A percentile compares a stretch with the other conserved stretches of the same genome.
These are phyloP conservation scores for Brachyistius frenatus DNA, from an alignment of 2,113 vertebrate species.

Conservation along the genomic window DNA sequence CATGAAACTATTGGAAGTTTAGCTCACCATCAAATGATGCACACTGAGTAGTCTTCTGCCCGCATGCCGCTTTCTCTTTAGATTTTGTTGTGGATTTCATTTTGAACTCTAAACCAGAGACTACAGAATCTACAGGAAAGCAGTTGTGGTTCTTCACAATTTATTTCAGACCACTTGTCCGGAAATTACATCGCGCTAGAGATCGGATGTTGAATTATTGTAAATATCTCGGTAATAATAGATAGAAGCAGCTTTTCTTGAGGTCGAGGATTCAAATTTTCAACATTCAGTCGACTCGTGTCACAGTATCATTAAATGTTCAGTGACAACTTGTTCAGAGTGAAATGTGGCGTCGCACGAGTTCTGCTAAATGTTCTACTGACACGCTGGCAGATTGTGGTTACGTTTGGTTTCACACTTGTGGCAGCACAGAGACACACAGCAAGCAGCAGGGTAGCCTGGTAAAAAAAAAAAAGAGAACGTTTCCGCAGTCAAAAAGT, in stretches of 20 bases:
- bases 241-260: not conserved
- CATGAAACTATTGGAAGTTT: not conserved
- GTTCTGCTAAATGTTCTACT: not conserved
- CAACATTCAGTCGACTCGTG: not conserved
- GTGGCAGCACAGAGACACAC: not conserved
- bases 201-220: not conserved
- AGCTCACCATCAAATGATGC: not conserved
- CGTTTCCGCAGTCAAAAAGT: conserved; percentile 1
- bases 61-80: not conserved
- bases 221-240: not conserved
- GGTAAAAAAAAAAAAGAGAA: conserved; percentile 15
- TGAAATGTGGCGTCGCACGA: conserved; percentile 6
- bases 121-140: not conserved
- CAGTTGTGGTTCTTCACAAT: not conserved
- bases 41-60: not conserved
- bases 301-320: no score
- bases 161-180: not conserved
- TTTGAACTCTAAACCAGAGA: conserved; percentile 20
- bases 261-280: not conserved
- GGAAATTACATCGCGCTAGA: conserved; percentile 6
- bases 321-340: not conserved
- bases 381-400: not conserved
- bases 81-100: not conserved
- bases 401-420: conserved; percentile 32
- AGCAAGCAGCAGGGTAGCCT: not conserved